A percentile compares a stretch with the other conserved stretches of the same genome.
Conservation (phyloP, 2,113 vertebrate species). For the Halichoeres trimaculatus region DNA sequence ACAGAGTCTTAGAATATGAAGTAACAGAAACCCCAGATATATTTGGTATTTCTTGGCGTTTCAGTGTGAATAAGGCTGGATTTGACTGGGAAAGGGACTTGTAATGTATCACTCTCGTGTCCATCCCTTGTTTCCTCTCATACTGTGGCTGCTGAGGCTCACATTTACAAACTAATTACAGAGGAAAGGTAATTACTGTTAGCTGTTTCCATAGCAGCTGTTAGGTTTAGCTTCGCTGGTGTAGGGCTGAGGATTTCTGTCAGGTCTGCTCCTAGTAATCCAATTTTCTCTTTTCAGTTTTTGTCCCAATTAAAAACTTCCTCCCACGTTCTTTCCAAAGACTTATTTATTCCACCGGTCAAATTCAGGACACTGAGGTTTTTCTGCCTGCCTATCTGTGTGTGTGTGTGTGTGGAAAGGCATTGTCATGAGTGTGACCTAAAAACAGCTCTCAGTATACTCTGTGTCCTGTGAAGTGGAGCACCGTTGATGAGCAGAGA, state of each 20-base stretch:
- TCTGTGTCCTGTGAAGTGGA: conserved; percentile 30
- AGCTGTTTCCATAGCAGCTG: conserved; percentile 31
- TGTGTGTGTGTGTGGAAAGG: conserved; percentile 24
- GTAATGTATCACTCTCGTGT: conserved; percentile 1
- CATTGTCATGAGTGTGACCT: conserved; percentile 39
- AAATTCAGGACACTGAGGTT: not conserved
- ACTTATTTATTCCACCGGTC: conserved; percentile 16
- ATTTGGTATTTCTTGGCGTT: too few relatives aligned
- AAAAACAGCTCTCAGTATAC: conserved; percentile 36
- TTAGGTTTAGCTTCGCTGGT: conserved; percentile 36
- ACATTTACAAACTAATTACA: conserved; percentile 30
- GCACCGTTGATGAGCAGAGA: not conserved
- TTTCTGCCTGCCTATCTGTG: not conserved
- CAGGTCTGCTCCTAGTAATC: not conserved
- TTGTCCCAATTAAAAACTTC: not conserved
- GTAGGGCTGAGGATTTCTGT: conserved; percentile 8
- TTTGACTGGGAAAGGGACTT: not conserved
- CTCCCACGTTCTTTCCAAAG: not conserved
- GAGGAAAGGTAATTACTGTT: conserved; percentile 39
- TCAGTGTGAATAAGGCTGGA: not conserved
- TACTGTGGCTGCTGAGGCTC: not conserved
- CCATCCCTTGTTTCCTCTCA: conserved; percentile 5
- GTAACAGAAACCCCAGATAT: too few relatives aligned
- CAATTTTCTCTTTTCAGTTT: not conserved
- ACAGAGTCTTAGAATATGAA: too few relatives aligned